Evolutionary conservation across 2,113 vertebrate species (phyloP), one percentile per base, ranked within the genome.

Genomic region (Cyphomyrus discorhynchus): DNA sequence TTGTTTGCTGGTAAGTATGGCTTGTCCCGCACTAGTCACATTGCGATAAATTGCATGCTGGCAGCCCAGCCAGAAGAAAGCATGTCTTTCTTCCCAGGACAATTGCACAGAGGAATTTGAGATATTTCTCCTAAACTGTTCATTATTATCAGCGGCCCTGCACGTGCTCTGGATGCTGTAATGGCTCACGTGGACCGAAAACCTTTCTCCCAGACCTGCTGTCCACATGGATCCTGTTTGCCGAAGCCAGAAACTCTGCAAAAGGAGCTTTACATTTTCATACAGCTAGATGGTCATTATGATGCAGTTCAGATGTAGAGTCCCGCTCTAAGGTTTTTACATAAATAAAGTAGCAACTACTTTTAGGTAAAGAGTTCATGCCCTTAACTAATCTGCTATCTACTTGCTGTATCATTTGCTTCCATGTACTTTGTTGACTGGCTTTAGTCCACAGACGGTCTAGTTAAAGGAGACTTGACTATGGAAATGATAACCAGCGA

Each of bases 1-100:
- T 86, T 53, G n/a, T 86, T 53, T 86, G 9, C 49, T 31, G 85
- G 13, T 86, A 86, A 86, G 49, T 50, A 86, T 86, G 49, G n/a
- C 5, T 35, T 86, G 47, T 31, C 42, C 10, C 7, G 49, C 49
- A 31, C 62, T 53, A 17, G 4, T 42, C 8, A 17, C 42, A n/a
- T 24, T 47, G 45, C 21, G 42, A 84, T 84, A 47, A 84, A 47
- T 46, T 3, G 45, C 45, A 45, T 47, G 82, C 82, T n/a, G 45
- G 19, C 45, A 46, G 82, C 5, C 8, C 42, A n/a, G 82, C 24
- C 39, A 47, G 39, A 84, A 84, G 42, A 84, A 84, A 24, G 82
- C 82, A 47, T 45, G 82, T 84, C 82, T 84, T 46, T 47, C 45
- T 84, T 47, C 10, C 82, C 82, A 45, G 42, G 45, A 84, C 82